phyloP scores from a whole-genome alignment of 2,113 vertebrate genomes.

The Engraulis encrasicolus region DNA sequence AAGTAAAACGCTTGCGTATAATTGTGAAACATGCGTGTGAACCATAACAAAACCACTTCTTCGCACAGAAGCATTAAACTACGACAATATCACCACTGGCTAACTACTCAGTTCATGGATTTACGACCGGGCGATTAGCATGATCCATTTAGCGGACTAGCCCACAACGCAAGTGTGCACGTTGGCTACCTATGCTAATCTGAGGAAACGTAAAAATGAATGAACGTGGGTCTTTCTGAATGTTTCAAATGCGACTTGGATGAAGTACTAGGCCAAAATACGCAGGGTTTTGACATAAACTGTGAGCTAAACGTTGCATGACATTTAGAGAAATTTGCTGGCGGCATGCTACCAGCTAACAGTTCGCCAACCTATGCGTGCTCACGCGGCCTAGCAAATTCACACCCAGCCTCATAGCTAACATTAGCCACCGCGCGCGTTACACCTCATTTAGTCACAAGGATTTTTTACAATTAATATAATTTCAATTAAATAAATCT shows the following conservation, averaged over 20 bases:
- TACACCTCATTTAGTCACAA: constrained; percentile 4
- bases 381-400: constrained; percentile 46
- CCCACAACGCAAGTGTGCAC: constrained; percentile 15
- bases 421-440: constrained; percentile 7
- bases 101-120: background rate
- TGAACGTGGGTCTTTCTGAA: background rate
- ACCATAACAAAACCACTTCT: background rate
- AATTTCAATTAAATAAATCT: constrained; percentile 36
- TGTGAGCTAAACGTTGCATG: background rate
- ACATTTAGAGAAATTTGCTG: background rate
- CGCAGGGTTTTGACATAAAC: background rate
- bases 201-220: background rate
- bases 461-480: constrained; percentile 18
- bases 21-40: background rate
- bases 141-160: constrained; percentile 15
- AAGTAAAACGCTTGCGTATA: background rate
- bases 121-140: constrained; percentile 24
- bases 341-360: constrained; percentile 27
- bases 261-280: background rate
- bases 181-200: constrained; percentile 3
- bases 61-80: background rate
- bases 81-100: constrained; percentile 40
- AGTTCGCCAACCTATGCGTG: constrained; percentile 11
- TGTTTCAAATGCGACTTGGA: background rate
- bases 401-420: constrained; percentile 9